Conservation (phyloP, 2,888 invertebrate species). For the Apomyelois bistriatella region DNA sequence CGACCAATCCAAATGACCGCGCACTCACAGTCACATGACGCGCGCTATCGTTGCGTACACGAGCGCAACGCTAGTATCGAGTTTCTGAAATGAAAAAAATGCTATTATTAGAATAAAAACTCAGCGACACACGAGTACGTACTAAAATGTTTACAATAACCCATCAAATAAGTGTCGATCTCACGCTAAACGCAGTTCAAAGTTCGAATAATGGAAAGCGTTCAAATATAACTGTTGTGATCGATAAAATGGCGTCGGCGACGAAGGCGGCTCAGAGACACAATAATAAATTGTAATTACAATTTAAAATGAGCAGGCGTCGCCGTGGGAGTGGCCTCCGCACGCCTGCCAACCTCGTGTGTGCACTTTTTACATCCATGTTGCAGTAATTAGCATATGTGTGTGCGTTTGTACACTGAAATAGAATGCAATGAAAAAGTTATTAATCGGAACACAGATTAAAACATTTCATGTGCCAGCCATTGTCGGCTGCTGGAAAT, state of each 20-base stretch:
- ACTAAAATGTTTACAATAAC: not conserved
- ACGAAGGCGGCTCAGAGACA: conserved; percentile 78
- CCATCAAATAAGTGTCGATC: conserved; percentile 1
- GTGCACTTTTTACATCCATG: conserved; percentile 64
- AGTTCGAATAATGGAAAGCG: conserved; percentile 20
- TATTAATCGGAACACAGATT: conserved; percentile 23
- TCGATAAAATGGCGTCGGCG: conserved; percentile 75
- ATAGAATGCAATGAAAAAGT: conserved; percentile 27
- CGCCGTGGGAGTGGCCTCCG: conserved; percentile 70
- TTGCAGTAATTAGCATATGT: conserved; percentile 54
- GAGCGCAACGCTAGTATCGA: no score
- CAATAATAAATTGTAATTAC: conserved; percentile 80
- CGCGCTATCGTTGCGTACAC: no score
- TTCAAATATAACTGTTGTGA: conserved; percentile 43
- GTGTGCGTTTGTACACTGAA: conserved; percentile 30
- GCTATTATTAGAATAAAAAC: no score
- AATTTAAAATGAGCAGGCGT: conserved; percentile 80
- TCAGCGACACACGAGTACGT: not conserved
- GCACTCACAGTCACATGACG: no score
- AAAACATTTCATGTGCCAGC: conserved; percentile 3
- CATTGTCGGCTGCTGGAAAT: conserved; percentile 9
- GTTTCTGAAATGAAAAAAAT: no score
- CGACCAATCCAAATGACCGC: no score
- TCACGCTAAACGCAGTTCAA: conserved; percentile 6
- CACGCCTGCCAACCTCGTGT: conserved; percentile 60